A percentile compares a stretch with the other conserved stretches of the same genome.
Evolutionary conservation across 2,797 vertebrate species (phyloP).

Genomic region (Chlorospingus flavigularis): DNA sequence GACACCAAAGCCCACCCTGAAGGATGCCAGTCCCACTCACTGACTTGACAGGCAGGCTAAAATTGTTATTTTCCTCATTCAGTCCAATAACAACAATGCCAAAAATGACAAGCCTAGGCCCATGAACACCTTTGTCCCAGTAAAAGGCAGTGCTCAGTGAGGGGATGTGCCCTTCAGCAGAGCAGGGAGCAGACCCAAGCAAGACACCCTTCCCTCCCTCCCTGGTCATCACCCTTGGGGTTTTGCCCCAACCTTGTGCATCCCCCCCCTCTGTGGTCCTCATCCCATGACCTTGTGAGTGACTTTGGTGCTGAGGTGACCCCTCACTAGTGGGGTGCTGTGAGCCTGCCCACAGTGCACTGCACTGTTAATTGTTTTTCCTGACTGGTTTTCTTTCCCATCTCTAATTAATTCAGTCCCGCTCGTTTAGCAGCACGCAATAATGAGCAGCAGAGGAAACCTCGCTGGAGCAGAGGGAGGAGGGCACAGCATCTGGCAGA

Average conservation of each 20-base stretch:
- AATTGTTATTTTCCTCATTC: background rate
- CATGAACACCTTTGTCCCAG: background rate
- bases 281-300: accelerated
- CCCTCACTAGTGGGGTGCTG: background rate
- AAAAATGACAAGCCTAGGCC: background rate
- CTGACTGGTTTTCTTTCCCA: background rate
- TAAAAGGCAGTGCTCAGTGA: background rate
- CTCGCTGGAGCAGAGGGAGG: background rate
- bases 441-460: background rate
- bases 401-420: background rate
- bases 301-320: background rate
- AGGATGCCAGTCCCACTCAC: background rate
- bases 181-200: background rate
- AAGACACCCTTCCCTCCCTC: background rate
- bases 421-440: accelerated
- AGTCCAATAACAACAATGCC: background rate
- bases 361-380: background rate
- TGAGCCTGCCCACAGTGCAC: background rate
- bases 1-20: background rate
- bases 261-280: background rate
- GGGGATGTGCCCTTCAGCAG: background rate
- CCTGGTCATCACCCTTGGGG: background rate
- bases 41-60: background rate
- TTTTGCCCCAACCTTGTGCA: accelerated
- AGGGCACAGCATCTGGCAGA: background rate